These are phyloP conservation scores for Microctenopoma stevenorrisi DNA, from an alignment of 2,797 vertebrate genomes.

Conservation along the genomic window DNA sequence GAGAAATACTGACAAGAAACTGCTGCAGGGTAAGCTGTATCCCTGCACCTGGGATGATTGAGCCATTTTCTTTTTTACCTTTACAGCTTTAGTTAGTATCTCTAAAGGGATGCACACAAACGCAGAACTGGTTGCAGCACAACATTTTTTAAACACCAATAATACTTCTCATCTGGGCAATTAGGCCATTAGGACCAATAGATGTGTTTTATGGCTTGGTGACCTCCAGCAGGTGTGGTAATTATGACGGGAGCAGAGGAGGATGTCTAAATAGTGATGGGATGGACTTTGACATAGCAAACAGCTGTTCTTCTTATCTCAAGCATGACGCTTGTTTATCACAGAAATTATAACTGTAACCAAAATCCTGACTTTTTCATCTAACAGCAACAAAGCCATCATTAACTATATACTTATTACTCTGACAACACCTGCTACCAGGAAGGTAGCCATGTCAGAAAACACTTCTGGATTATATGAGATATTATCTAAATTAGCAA, in stretches of 20 bases:
- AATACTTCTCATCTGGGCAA: background rate
- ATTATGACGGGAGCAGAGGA: background rate
- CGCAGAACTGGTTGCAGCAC: background rate
- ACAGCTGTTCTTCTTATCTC: background rate
- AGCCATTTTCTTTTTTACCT: slow-evolving; percentile 36
- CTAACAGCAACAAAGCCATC: no score
- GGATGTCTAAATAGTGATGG: background rate
- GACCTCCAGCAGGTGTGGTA: background rate
- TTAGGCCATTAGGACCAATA: background rate
- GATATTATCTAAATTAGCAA: background rate
- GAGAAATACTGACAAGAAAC: slow-evolving; percentile 48
- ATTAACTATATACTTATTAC: no score
- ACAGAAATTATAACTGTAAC: no score
- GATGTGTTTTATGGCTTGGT: background rate
- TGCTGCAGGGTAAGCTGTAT: slow-evolving; percentile 42
- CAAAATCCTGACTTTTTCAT: no score
- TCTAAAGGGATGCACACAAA: background rate
- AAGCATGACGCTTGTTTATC: no score
- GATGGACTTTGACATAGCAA: background rate
- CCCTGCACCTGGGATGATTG: slow-evolving; percentile 63
- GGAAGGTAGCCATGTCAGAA: no score
- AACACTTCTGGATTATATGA: background rate
- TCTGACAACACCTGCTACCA: no score
- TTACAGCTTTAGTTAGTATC: slow-evolving; percentile 31
- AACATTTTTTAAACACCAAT: slow-evolving; percentile 21